Base-by-base conservation (phyloP, 2,113 vertebrate genomes). In the Aphyosemion australe region DNA sequence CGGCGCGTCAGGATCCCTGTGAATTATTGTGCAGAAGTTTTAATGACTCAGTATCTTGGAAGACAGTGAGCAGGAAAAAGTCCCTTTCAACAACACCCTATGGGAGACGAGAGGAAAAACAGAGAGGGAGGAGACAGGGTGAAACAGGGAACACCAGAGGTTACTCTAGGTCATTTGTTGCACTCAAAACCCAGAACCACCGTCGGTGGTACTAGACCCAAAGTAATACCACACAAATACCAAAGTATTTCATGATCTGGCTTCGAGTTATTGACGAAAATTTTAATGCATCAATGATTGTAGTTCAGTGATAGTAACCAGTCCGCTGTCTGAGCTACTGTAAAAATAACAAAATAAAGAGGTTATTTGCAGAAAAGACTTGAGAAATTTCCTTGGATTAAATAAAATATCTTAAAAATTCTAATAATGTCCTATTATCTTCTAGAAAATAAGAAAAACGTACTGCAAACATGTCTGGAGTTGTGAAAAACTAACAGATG, bases 91-190 rank as follows among this genome's bases (percentile, higher is more conserved):
- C 74, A 77, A 60, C 55, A 65, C 80, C 83, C 85, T 85, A 84
- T 75, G 74, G 84, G 82, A 85, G 77, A 78, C 55, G 49, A 71
- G 71, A 75, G 70, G 67, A 82, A 81, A 89, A 73, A 86, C 54
- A 87, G 41, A 84, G 71, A 72, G 81, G 71, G 72, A 65, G 48
- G 65, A 69, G 76, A 70, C 66, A 69, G 84, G 74, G 66, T 48
- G 72, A 80, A 62, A 84, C 75, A 74, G 78, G 65, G 80, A 87
- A 84, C 82, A 80, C 49, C 52, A 74, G 62, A 83, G 92, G 92
- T 93, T 92, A 93, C 88, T 90, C 76, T 84, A 66, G 90, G 91
- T 90, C 87, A 77, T 87, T 85, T 76, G 82, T 76, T 76, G 60
- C 84, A 84, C 51, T 87, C 56, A 80, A 83, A 87, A 80, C 78